Base-by-base conservation (phyloP, 2,797 vertebrate species). In the Calcarius lapponicus region DNA sequence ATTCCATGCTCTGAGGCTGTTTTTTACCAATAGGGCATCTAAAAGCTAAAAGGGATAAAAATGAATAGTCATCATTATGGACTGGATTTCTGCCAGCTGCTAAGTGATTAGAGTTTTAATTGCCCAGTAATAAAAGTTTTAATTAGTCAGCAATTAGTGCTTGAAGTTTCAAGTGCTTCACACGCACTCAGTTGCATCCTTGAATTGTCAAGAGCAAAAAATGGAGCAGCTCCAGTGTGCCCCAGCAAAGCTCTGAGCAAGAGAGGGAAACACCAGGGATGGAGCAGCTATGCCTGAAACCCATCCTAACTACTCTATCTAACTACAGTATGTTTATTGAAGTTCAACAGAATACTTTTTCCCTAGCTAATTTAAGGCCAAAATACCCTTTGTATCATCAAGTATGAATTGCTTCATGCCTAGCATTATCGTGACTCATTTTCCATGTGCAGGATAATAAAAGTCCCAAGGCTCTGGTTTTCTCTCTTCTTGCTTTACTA, bases 101-200 rank as follows among this genome's bases (percentile, higher is more conserved):
- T 94, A 95, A 79, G 71, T 79, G 96, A 95, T 95, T 95, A 94
- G 86, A 95, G 61, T 76, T 95, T 94, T 88, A 96, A 95, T 96
- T 95, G 88, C 76, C 67, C 8, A 0, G 58, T 76, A 93, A 90
- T 80, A 94, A 87, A 97, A 97, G 57, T 95, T 96, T 93, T 96
- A 96, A 96, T 96, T 96, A 93, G 48, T 88, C 72, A 80, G 65
- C 86, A 97, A 94, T 96, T 97, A 95, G 83, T 45, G 36, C 50
- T 81, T 89, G 72, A 93, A 92, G 57, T 93, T 95, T 93, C 67
- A 87, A 94, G 57, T 56, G 56, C n/a, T 91, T 87, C 75, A 47
- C 69, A 84, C 4, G n/a, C 51, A 88, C 61, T 79, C 26, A 22
- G 7, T 24, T 65, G 36, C 60, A 51, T 74, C 71, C 47, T 76